Evolutionary conservation across 2,113 vertebrate species (phyloP).

Genomic region (Henicopernis longicauda): DNA sequence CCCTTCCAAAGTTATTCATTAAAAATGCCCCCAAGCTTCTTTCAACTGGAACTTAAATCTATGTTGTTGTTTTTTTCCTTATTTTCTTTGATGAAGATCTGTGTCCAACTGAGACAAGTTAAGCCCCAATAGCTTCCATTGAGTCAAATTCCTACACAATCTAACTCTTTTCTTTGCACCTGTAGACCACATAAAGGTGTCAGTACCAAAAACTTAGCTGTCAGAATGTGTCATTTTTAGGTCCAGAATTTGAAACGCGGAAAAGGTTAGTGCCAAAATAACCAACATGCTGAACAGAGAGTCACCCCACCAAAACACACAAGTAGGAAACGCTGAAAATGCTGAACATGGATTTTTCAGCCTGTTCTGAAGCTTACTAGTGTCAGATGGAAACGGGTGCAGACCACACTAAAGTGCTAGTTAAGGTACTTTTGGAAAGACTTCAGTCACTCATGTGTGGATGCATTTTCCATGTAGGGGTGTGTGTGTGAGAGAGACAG

Average conservation of each 20-base stretch:
- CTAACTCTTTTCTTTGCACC: background rate
- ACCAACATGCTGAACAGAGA: background rate
- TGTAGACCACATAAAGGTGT: background rate
- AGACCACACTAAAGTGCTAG: background rate
- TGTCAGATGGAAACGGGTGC: background rate
- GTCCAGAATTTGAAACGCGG: background rate
- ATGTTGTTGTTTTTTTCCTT: background rate
- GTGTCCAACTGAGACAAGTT: background rate
- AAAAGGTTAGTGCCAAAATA: background rate
- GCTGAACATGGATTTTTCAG: background rate
- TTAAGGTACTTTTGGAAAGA: background rate
- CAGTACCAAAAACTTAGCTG: background rate
- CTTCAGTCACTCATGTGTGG: background rate
- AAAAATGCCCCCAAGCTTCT: slow-evolving; percentile 50
- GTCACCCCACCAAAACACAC: background rate
- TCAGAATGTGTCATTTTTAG: background rate
- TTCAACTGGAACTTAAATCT: slow-evolving; percentile 30
- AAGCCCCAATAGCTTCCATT: background rate
- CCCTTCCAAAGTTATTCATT: slow-evolving; percentile 35
- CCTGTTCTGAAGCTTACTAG: background rate
- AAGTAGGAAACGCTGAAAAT: background rate
- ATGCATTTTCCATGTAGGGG: background rate
- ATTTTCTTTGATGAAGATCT: background rate
- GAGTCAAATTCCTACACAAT: background rate
- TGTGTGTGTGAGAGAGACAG: background rate